A percentile compares a stretch with the other conserved stretches of the same genome.
Conservation (phyloP, 2,888 invertebrate genomes). For the Apeira syringaria region DNA sequence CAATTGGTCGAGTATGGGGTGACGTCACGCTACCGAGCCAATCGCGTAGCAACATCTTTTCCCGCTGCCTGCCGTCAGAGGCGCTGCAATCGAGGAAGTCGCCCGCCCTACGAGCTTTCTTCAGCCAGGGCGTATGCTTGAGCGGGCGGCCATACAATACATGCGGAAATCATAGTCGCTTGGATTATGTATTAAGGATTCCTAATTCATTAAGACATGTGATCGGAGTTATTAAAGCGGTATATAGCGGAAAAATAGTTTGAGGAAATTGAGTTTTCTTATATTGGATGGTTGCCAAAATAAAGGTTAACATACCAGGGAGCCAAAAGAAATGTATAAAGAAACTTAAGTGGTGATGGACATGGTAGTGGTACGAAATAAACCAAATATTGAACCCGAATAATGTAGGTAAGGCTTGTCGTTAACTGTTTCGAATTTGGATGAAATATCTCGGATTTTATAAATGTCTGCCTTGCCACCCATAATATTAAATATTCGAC, state of each 20-base stretch:
- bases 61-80: slow-evolving; percentile 51
- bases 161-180: slow-evolving; percentile 47
- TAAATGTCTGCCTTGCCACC: no score
- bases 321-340: slow-evolving; percentile 6
- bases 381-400: no score
- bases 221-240: slow-evolving; percentile 4
- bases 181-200: slow-evolving; percentile 14
- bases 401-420: no score
- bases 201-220: slow-evolving; percentile 8
- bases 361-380: no score
- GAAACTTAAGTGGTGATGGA: no score
- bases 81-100: slow-evolving; percentile 67
- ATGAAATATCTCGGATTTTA: no score
- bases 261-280: slow-evolving; percentile 15
- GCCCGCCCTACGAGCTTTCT: slow-evolving; percentile 81
- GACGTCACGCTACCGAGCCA: slow-evolving; percentile 72
- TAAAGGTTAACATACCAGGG: slow-evolving; percentile 22
- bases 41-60: slow-evolving; percentile 52
- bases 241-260: not conserved
- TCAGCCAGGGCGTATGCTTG: slow-evolving; percentile 77
- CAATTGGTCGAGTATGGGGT: slow-evolving; percentile 67
- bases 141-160: slow-evolving; percentile 60
- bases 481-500: not conserved
- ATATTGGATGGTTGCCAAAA: slow-evolving; percentile 29
- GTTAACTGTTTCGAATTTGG: no score